Evolutionary conservation across 2,888 invertebrate genomes (phyloP).

Genomic region (Rosalia funebris): DNA sequence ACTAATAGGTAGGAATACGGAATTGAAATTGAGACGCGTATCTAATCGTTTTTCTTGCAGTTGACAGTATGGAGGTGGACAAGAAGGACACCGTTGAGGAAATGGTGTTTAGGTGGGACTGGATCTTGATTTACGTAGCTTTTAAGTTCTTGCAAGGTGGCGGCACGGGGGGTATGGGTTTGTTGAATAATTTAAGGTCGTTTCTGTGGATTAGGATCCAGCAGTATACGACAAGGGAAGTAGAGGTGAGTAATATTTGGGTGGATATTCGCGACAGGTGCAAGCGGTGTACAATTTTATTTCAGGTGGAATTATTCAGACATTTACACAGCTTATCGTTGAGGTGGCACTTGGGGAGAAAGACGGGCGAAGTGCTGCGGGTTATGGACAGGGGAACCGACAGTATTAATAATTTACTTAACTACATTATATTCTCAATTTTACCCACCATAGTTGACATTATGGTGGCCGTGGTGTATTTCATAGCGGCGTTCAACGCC

Average conservation of each 20-base stretch:
- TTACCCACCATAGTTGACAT: constrained; percentile 94
- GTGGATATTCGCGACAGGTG: no score
- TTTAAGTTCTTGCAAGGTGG: constrained; percentile 97
- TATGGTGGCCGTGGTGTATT: constrained; percentile 88
- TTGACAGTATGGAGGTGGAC: constrained; percentile 75
- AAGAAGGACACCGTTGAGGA: constrained; percentile 23
- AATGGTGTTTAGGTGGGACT: constrained; percentile 85
- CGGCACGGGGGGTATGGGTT: constrained; percentile 91
- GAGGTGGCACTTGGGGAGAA: constrained; percentile 93
- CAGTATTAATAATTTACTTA: constrained; percentile 93
- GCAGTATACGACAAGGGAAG: constrained; percentile 93
- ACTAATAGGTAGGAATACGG: constrained; percentile 78
- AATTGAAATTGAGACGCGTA: background rate
- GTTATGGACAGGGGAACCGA: constrained; percentile 98
- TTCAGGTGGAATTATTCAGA: constrained; percentile 81
- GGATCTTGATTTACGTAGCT: constrained; percentile 84
- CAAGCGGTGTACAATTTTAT: no score
- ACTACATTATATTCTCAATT: constrained; percentile 92
- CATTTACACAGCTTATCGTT: constrained; percentile 92
- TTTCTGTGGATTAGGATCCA: constrained; percentile 96
- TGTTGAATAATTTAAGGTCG: constrained; percentile 89
- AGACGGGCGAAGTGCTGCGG: constrained; percentile 96
- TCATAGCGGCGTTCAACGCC: constrained; percentile 85
- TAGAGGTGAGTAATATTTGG: constrained; percentile 77
- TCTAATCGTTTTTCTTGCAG: constrained; percentile 65